These are phyloP conservation scores for Trematocara stigmaticum DNA, from an alignment of 2,113 vertebrate species.

Conservation along the genomic window DNA sequence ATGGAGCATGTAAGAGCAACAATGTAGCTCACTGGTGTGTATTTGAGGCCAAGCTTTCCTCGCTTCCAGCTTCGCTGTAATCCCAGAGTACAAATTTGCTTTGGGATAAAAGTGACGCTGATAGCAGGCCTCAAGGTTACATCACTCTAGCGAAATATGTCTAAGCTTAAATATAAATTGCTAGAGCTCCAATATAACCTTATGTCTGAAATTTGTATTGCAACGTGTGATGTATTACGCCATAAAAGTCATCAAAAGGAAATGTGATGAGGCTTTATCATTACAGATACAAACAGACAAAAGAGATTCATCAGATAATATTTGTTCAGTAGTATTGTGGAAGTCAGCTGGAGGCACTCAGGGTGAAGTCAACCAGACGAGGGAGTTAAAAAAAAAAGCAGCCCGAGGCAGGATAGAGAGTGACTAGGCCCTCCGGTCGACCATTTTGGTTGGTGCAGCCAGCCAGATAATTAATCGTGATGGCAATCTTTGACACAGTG, in stretches of 20 bases:
- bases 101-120: neutral
- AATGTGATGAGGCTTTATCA: neutral
- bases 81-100: neutral
- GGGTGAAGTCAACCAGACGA: conserved; percentile 17
- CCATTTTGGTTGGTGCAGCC: conserved; percentile 62
- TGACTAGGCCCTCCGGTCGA: conserved; percentile 22
- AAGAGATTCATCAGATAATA: conserved; percentile 25
- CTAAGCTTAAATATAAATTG: neutral
- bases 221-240: neutral
- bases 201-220: neutral
- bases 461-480: conserved; percentile 67
- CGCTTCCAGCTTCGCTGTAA: neutral
- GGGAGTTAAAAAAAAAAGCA: neutral
- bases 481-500: conserved; percentile 58
- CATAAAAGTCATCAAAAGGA: neutral
- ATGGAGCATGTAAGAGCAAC: neutral
- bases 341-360: conserved; percentile 35
- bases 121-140: neutral
- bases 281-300: neutral
- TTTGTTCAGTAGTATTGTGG: conserved; percentile 24
- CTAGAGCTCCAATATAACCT: neutral
- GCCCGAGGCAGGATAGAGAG: conserved; percentile 18
- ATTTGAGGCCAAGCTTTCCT: neutral
- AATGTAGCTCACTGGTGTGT: neutral
- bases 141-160: neutral